Percentiles rank a stretch among this genome's conserved stretches.
phyloP scores from a whole-genome alignment of 2,797 vertebrate genomes.

The Lutjanus argentimaculatus region DNA sequence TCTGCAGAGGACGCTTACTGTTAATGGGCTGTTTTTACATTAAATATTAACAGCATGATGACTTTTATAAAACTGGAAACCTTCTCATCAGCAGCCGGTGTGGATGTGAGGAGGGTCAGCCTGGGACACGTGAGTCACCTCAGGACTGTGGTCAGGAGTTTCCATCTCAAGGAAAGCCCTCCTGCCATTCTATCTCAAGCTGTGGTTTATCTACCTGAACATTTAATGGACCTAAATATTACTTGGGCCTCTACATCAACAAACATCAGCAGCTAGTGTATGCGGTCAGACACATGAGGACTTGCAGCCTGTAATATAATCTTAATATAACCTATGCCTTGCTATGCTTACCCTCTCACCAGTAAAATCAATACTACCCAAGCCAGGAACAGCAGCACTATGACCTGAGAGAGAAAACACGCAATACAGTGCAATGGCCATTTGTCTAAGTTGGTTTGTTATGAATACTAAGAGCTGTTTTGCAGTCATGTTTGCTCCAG shows the following conservation, averaged over 20 bases:
- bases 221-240: conserved; percentile 64
- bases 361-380: conserved; percentile 47
- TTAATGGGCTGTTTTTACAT: conserved; percentile 31
- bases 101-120: conserved; percentile 16
- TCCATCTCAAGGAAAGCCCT: conserved; percentile 74
- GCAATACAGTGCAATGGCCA: background rate
- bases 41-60: conserved; percentile 46
- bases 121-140: conserved; percentile 17
- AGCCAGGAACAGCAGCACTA: conserved; percentile 19
- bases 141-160: conserved; percentile 53
- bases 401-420: conserved; percentile 31
- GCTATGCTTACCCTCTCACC: conserved; percentile 24
- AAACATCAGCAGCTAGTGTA: conserved; percentile 30
- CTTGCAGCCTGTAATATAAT: conserved; percentile 55
- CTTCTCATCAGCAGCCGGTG: conserved; percentile 29
- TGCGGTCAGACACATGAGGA: conserved; percentile 39
- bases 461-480: conserved; percentile 30
- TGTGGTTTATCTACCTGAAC: conserved; percentile 64
- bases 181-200: conserved; percentile 42
- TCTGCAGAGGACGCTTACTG: conserved; percentile 7
- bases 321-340: conserved; percentile 54
- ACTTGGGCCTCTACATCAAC: conserved; percentile 33
- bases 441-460: conserved; percentile 16
- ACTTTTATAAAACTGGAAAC: conserved; percentile 37
- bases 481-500: conserved; percentile 22